Conservation (phyloP, 2,888 invertebrate species). For the Caenorhabditis uteleia region DNA sequence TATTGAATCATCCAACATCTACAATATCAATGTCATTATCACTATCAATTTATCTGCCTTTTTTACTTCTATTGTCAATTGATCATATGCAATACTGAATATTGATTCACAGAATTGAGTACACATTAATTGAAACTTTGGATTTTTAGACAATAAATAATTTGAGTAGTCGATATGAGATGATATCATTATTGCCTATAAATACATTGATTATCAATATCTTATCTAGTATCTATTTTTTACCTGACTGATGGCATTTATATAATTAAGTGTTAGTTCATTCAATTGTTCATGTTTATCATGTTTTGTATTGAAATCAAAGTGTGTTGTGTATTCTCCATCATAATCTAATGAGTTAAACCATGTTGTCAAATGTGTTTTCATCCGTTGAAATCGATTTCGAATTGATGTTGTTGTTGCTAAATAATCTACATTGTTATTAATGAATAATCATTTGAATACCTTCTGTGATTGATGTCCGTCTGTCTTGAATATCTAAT, state of each 20-base stretch:
- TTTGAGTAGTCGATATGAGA: constrained; percentile 42
- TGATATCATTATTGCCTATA: constrained; percentile 40
- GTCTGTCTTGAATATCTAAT: constrained; percentile 6
- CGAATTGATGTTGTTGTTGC: constrained; percentile 20
- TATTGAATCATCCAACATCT: constrained; percentile 16
- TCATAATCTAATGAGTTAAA: constrained; percentile 51
- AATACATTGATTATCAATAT: neutral
- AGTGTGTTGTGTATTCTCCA: constrained; percentile 32
- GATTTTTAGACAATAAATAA: constrained; percentile 27
- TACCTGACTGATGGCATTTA: constrained; percentile 42
- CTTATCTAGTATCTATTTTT: neutral
- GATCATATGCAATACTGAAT: constrained; percentile 33
- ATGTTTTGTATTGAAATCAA: constrained; percentile 17
- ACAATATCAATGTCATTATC: neutral
- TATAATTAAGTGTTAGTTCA: constrained; percentile 34
- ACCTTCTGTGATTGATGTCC: constrained; percentile 30
- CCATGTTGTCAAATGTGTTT: constrained; percentile 38
- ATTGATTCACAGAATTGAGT: constrained; percentile 38
- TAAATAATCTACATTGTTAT: neutral
- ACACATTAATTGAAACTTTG: constrained; percentile 33
- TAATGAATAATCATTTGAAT: neutral
- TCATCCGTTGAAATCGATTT: constrained; percentile 30
- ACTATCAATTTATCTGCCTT: neutral
- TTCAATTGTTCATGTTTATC: constrained; percentile 21
- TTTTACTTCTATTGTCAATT: constrained; percentile 12